A percentile compares a stretch with the other conserved stretches of the same genome.
These are phyloP conservation scores for Mythimna pallens DNA, from an alignment of 2,888 invertebrate genomes.

Conservation along the genomic window DNA sequence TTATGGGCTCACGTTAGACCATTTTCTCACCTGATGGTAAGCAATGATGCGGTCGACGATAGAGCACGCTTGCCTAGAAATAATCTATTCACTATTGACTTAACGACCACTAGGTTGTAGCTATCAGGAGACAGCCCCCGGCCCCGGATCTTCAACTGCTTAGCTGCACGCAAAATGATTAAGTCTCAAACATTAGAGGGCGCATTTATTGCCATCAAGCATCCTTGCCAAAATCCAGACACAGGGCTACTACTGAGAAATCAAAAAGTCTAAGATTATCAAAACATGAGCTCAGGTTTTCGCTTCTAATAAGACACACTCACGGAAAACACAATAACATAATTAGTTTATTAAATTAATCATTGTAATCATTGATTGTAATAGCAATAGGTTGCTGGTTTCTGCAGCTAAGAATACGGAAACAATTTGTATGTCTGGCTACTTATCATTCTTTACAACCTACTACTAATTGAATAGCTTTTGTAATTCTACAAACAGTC, in stretches of 20 bases:
- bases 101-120: too few relatives aligned
- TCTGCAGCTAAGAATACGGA: constrained; percentile 9
- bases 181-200: too few relatives aligned
- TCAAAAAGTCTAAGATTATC: not conserved
- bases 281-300: not conserved
- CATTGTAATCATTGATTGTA: not conserved
- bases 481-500: constrained; percentile 17
- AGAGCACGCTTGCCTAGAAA: too few relatives aligned
- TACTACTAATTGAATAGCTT: not conserved
- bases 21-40: too few relatives aligned
- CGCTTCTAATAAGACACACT: not conserved
- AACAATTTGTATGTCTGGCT: not conserved
- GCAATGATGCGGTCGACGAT: too few relatives aligned
- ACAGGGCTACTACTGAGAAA: not conserved
- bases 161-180: too few relatives aligned
- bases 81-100: too few relatives aligned
- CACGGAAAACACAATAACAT: not conserved
- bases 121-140: too few relatives aligned
- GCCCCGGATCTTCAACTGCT: too few relatives aligned
- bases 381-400: not conserved
- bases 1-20: too few relatives aligned
- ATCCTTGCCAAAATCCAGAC: too few relatives aligned
- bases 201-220: too few relatives aligned
- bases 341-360: not conserved
- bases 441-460: not conserved